phyloP scores from a whole-genome alignment of 1,140 invertebrate species.

The Acromyrmex charruanus region DNA sequence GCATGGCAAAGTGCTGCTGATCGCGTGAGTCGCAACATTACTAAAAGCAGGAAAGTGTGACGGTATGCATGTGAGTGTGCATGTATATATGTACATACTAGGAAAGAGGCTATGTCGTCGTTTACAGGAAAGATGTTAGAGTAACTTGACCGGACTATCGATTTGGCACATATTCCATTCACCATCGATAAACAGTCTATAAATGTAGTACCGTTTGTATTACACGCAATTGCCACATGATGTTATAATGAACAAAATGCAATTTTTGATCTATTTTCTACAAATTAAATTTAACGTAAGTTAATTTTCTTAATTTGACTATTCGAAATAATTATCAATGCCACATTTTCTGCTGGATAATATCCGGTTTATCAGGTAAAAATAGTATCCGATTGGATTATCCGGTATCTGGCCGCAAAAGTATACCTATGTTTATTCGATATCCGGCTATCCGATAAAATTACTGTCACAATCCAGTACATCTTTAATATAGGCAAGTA shows the following conservation, averaged over 20 bases:
- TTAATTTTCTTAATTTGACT: background rate
- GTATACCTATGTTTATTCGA: no score
- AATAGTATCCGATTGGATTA: no score
- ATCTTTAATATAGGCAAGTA: no score
- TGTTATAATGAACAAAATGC: background rate
- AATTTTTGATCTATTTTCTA: background rate
- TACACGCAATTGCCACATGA: slow-evolving; percentile 18
- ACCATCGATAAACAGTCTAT: slow-evolving; percentile 51
- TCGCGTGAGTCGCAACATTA: slow-evolving; percentile 19
- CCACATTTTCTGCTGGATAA: background rate
- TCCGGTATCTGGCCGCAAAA: no score
- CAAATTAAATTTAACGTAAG: background rate
- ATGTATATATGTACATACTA: background rate
- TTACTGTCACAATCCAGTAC: no score
- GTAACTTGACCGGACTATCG: slow-evolving; percentile 50
- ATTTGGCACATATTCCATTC: slow-evolving; percentile 49
- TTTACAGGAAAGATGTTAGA: slow-evolving; percentile 59
- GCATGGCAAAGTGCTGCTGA: background rate
- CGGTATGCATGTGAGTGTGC: background rate
- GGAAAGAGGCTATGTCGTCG: slow-evolving; percentile 23
- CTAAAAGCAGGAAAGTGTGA: slow-evolving; percentile 35
- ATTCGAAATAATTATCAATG: background rate
- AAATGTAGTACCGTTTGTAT: slow-evolving; percentile 48
- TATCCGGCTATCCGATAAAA: no score
- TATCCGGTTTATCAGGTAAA: no score